These are phyloP conservation scores for Chamaea fasciata DNA, from an alignment of 2,113 vertebrate species.

Conservation along the genomic window DNA sequence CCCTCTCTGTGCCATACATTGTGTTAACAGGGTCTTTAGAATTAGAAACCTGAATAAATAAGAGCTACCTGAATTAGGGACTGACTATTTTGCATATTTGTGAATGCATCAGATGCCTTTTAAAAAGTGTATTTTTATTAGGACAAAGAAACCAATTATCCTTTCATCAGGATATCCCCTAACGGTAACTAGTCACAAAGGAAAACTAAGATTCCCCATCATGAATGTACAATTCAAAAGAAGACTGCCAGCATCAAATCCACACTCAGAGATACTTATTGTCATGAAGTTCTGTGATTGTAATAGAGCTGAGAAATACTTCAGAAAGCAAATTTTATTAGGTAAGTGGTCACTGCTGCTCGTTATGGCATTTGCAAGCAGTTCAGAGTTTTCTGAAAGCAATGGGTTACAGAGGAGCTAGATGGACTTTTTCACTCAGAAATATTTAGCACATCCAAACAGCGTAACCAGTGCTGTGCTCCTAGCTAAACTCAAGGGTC, in stretches of 20 bases:
- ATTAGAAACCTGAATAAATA: background rate
- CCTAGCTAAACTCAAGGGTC: background rate
- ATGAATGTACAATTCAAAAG: background rate
- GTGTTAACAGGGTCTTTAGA: background rate
- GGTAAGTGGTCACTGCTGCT: background rate
- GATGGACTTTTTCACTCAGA: background rate
- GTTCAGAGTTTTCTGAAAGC: background rate
- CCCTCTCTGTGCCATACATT: background rate
- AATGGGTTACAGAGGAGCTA: background rate
- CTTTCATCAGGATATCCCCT: background rate
- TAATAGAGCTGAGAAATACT: background rate
- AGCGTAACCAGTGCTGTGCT: background rate
- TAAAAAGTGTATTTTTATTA: background rate
- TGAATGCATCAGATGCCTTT: background rate
- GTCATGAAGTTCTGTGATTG: background rate
- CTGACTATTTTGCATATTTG: background rate
- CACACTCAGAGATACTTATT: background rate
- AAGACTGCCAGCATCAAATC: background rate
- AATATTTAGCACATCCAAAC: background rate
- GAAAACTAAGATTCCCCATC: background rate
- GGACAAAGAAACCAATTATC: background rate
- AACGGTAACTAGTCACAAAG: background rate
- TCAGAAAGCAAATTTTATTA: background rate
- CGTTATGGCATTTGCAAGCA: background rate
- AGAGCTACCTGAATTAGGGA: background rate